Evolutionary conservation across 2,797 vertebrate genomes (phyloP).

Genomic region (Paramormyrops hopkinsi): DNA sequence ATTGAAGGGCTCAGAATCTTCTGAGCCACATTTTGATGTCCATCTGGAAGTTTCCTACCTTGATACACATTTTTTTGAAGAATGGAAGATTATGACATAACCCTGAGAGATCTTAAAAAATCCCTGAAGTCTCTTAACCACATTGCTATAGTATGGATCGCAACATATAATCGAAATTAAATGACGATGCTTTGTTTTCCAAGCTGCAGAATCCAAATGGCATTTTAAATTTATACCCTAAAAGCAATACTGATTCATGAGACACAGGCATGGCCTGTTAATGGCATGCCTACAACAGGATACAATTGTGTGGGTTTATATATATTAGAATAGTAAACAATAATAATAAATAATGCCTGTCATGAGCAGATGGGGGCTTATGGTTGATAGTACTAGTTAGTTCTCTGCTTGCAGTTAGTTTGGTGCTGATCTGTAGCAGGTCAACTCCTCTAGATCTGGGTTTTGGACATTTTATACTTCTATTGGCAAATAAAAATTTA

Average conservation of each 20-base stretch:
- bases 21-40: neutral
- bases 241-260: neutral
- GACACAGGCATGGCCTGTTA: neutral
- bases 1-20: neutral
- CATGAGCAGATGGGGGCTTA: slow-evolving; percentile 3
- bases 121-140: neutral
- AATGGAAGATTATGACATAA: slow-evolving; percentile 35
- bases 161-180: neutral
- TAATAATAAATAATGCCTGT: slow-evolving; percentile 4
- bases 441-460: neutral
- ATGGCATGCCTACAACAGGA: slow-evolving; percentile 11
- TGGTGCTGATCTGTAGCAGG: slow-evolving; percentile 3
- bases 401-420: slow-evolving; percentile 3
- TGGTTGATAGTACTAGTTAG: slow-evolving; percentile 19
- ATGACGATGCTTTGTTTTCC: neutral
- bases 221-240: neutral
- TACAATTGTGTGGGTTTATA: slow-evolving; percentile 10
- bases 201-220: neutral
- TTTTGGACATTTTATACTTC: neutral
- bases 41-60: slow-evolving; percentile 19
- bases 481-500: slow-evolving; percentile 36
- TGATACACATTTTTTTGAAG: slow-evolving; percentile 21
- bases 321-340: neutral
- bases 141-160: neutral
- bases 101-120: slow-evolving; percentile 58